These are phyloP conservation scores for Eulemur rufifrons DNA, from an alignment of 2,113 vertebrate genomes.

Conservation along the genomic window DNA sequence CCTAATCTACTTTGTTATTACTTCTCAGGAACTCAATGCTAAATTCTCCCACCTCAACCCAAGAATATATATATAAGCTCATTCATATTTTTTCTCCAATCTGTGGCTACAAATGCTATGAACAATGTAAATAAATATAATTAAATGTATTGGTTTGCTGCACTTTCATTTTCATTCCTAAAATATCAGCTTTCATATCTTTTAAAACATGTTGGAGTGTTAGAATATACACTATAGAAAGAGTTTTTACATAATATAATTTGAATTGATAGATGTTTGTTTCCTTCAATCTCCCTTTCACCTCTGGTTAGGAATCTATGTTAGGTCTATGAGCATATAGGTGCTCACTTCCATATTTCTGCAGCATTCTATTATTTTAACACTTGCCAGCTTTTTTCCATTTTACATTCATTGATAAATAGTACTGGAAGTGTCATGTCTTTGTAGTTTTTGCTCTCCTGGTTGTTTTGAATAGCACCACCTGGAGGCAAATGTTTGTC, in stretches of 20 bases:
- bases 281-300: not conserved
- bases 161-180: slow-evolving; percentile 64
- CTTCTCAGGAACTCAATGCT: not conserved
- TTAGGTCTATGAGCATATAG: not conserved
- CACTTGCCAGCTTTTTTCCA: slow-evolving; percentile 54
- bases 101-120: not conserved
- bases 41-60: slow-evolving; percentile 31
- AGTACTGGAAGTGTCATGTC: not conserved
- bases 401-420: not conserved
- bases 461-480: not conserved
- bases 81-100: slow-evolving; percentile 49
- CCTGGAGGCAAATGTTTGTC: not conserved
- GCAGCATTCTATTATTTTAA: not conserved
- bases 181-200: slow-evolving; percentile 63
- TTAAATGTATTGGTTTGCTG: slow-evolving; percentile 64
- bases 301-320: slow-evolving; percentile 56
- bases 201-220: slow-evolving; percentile 26
- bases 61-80: slow-evolving; percentile 28
- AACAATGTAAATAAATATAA: slow-evolving; percentile 63
- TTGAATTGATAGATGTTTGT: slow-evolving; percentile 21
- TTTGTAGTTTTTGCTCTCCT: not conserved
- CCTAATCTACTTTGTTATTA: slow-evolving; percentile 57
- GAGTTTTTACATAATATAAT: slow-evolving; percentile 19
- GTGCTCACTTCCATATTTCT: slow-evolving; percentile 59
- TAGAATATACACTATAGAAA: not conserved